A percentile compares a stretch with the other conserved stretches of the same genome.
phyloP scores from a whole-genome alignment of 53 echinoderm and acorn worm species.

The Mesocentrotus franciscanus region DNA sequence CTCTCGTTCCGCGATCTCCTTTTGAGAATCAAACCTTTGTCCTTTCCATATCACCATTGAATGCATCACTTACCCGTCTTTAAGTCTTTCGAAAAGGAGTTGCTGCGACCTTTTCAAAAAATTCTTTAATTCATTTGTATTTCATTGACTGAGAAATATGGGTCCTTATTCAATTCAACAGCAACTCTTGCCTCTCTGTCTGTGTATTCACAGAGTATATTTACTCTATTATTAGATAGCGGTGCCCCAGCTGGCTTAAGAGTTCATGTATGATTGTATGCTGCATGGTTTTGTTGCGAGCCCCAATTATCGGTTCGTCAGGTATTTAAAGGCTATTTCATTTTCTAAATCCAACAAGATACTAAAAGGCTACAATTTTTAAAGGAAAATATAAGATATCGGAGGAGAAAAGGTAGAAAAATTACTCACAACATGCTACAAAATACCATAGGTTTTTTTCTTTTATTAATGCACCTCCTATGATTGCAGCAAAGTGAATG shows the following conservation, averaged over 20 bases:
- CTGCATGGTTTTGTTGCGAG: background rate
- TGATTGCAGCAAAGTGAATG: too few species aligned
- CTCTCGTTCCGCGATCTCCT: background rate
- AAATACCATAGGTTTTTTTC: too few species aligned
- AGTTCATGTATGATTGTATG: background rate
- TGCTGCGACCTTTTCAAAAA: constrained; percentile 17
- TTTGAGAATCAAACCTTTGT: background rate
- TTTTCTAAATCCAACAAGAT: too few species aligned
- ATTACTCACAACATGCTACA: too few species aligned
- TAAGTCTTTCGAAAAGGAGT: background rate
- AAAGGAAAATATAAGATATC: too few species aligned
- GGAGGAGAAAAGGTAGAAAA: too few species aligned
- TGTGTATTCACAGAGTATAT: background rate
- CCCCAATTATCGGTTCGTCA: background rate
- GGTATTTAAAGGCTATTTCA: background rate
- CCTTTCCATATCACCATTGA: background rate
- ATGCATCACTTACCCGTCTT: background rate
- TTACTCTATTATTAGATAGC: background rate
- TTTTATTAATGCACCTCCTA: too few species aligned
- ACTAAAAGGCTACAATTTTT: too few species aligned
- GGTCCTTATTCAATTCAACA: background rate
- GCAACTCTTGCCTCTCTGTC: background rate
- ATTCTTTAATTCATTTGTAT: background rate
- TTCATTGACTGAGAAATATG: constrained; percentile 1
- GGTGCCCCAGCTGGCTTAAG: background rate